A percentile compares a stretch with the other conserved stretches of the same genome.
phyloP scores from a whole-genome alignment of 2,888 invertebrate species.

The Muschampia plurimacula region DNA sequence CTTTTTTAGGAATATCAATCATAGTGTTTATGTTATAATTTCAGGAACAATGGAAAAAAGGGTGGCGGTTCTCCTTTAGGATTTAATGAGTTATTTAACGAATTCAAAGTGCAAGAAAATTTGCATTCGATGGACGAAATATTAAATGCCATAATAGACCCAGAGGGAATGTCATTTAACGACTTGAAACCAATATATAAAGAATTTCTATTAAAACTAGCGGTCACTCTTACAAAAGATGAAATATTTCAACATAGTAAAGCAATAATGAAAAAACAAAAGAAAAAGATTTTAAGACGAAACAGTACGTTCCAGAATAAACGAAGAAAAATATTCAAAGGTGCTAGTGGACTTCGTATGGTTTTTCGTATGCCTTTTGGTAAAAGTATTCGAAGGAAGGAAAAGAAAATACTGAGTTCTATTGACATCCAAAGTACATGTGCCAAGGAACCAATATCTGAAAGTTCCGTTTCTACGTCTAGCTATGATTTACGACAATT shows the following conservation, averaged over 20 bases:
- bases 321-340: constrained; percentile 85
- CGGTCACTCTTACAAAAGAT: constrained; percentile 95
- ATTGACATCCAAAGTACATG: constrained; percentile 32
- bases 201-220: constrained; percentile 94
- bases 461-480: constrained; percentile 87
- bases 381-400: constrained; percentile 71
- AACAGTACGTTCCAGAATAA: constrained; percentile 85
- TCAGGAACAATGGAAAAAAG: constrained; percentile 87
- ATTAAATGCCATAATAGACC: constrained; percentile 94
- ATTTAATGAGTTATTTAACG: constrained; percentile 94
- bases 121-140: constrained; percentile 95
- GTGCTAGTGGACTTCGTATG: constrained; percentile 86
- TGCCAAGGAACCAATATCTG: constrained; percentile 74
- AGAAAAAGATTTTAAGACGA: constrained; percentile 88
- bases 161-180: constrained; percentile 97
- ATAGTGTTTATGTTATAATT: constrained; percentile 50
- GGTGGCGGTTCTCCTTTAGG: constrained; percentile 93
- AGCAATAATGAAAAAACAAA: constrained; percentile 94
- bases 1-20: not conserved
- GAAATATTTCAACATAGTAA: constrained; percentile 96
- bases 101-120: constrained; percentile 95
- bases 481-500: constrained; percentile 88
- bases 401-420: constrained; percentile 54
- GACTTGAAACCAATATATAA: constrained; percentile 96
- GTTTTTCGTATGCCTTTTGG: constrained; percentile 87